These are phyloP conservation scores for Deilephila elpenor DNA, from an alignment of 2,888 invertebrate genomes.

Conservation along the genomic window DNA sequence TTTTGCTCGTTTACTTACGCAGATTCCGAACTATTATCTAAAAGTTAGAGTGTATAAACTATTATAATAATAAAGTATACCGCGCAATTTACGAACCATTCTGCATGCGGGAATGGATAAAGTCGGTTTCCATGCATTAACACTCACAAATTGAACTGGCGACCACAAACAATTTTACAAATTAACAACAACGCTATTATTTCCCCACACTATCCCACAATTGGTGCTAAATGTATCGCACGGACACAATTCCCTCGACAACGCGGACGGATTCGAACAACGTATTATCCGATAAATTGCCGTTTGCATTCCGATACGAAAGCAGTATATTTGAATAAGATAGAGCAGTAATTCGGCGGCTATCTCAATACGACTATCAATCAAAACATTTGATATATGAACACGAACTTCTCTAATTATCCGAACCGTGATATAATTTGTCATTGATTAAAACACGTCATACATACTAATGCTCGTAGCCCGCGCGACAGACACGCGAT, in stretches of 20 bases:
- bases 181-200: constrained; percentile 62
- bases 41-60: not conserved
- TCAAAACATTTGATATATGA: constrained; percentile 75
- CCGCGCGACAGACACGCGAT: constrained; percentile 33
- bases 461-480: constrained; percentile 30
- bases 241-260: constrained; percentile 39
- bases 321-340: constrained; percentile 71
- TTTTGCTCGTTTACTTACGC: too few relatives aligned
- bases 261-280: not conserved
- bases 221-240: constrained; percentile 52
- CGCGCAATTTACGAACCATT: not conserved
- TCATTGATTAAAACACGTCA: constrained; percentile 57
- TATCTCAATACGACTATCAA: constrained; percentile 78
- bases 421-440: constrained; percentile 68
- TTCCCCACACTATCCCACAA: constrained; percentile 70
- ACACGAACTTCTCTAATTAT: constrained; percentile 65
- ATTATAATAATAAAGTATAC: not conserved
- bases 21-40: not conserved
- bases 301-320: constrained; percentile 57
- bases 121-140: constrained; percentile 50
- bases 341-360: constrained; percentile 79
- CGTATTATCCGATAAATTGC: constrained; percentile 79
- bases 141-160: constrained; percentile 68
- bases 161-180: constrained; percentile 64
- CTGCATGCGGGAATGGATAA: not conserved